Evolutionary conservation across 2,797 vertebrate genomes (phyloP).

Genomic region (Clarias platycephalus): DNA sequence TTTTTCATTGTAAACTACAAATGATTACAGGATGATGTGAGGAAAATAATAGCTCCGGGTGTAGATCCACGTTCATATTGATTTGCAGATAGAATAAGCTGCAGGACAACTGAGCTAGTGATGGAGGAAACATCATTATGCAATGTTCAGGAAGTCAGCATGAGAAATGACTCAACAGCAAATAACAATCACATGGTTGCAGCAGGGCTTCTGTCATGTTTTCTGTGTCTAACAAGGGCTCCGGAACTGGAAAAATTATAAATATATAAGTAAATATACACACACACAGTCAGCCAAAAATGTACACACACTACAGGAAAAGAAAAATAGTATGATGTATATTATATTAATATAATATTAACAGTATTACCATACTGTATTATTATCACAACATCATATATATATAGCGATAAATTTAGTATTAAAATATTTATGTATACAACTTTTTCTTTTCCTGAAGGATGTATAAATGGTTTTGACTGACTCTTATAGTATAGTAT

Average conservation of each 20-base stretch:
- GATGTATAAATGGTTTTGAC: no score
- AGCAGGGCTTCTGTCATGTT: not conserved
- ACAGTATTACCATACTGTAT: no score
- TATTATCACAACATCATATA: no score
- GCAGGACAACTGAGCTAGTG: not conserved
- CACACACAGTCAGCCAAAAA: no score
- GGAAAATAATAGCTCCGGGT: not conserved
- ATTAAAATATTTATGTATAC: no score
- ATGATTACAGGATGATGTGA: slow-evolving; percentile 1
- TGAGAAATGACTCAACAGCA: not conserved
- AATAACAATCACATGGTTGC: not conserved
- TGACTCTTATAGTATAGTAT: no score
- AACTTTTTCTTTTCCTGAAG: no score
- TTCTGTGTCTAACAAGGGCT: not conserved
- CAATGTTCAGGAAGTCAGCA: not conserved
- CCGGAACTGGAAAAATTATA: not conserved
- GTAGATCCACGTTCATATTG: not conserved
- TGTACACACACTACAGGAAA: no score
- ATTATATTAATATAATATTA: no score
- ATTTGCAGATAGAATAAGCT: not conserved
- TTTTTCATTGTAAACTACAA: not conserved
- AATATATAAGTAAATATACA: not conserved
- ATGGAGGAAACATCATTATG: slow-evolving; percentile 3
- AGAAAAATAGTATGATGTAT: no score
- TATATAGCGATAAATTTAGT: no score